These are phyloP conservation scores for Lepisosteus oculatus DNA, from an alignment of 2,113 vertebrate species.

Conservation along the genomic window DNA sequence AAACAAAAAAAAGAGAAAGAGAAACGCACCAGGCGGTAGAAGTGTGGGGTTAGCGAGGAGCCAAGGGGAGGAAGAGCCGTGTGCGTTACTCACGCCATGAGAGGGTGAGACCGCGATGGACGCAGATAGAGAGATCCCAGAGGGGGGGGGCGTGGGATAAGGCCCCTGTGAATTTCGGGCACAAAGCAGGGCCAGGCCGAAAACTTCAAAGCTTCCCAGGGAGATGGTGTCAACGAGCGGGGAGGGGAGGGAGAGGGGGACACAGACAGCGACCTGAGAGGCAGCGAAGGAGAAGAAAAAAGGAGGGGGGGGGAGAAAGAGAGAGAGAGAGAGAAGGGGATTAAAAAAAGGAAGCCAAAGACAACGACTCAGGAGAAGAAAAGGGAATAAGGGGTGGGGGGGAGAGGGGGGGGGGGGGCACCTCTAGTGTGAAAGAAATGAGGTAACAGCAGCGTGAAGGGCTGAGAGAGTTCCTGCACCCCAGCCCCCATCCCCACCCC, in stretches of 20 bases:
- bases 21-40: no score
- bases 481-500: conserved; percentile 35
- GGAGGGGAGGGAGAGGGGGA: conserved; percentile 28
- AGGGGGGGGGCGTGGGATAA: conserved; percentile 39
- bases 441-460: conserved; percentile 53
- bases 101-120: conserved; percentile 26
- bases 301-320: conserved; percentile 47
- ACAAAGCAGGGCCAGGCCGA: neutral
- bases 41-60: no score
- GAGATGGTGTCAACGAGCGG: conserved; percentile 44
- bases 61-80: no score
- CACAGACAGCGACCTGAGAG: conserved; percentile 5
- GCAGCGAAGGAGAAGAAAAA: conserved; percentile 17
- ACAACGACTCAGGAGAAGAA: conserved; percentile 14
- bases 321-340: conserved; percentile 38
- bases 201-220: conserved; percentile 33
- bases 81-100: neutral
- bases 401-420: conserved; percentile 45
- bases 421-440: conserved; percentile 55
- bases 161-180: conserved; percentile 29
- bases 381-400: conserved; percentile 29
- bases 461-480: conserved; percentile 64
- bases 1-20: no score
- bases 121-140: conserved; percentile 50
- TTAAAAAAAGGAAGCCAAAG: neutral